Conservation (phyloP, 2,888 invertebrate species). For the Euphydryas editha region DNA sequence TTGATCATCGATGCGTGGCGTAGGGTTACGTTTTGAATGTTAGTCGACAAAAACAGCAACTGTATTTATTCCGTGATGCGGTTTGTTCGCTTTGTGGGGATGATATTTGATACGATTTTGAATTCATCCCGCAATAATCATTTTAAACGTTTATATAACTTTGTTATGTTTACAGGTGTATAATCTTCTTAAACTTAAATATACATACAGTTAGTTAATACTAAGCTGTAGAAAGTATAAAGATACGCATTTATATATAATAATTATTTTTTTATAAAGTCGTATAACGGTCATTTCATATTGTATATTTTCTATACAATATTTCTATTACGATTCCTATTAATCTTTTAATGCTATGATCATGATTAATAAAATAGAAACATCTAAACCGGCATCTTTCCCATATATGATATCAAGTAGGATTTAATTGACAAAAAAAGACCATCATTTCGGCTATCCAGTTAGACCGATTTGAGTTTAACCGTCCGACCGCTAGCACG, state of each 20-base stretch:
- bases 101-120: background rate
- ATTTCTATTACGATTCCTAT: background rate
- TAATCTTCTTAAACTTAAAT: no score
- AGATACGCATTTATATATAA: no score
- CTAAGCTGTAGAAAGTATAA: no score
- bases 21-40: conserved; percentile 51
- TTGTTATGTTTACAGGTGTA: background rate
- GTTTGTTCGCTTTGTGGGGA: conserved; percentile 20
- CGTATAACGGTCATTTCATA: no score
- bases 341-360: background rate
- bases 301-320: no score
- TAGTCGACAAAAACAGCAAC: conserved; percentile 52
- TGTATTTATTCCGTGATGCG: conserved; percentile 49
- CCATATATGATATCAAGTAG: background rate
- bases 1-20: conserved; percentile 57
- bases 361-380: background rate
- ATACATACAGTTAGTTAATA: no score
- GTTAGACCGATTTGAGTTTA: conserved; percentile 48
- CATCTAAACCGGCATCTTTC: background rate
- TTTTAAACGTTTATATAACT: background rate
- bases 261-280: no score
- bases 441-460: conserved; percentile 39
- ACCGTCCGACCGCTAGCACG: conserved; percentile 42
- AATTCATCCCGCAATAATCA: background rate
- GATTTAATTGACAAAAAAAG: conserved; percentile 22